A percentile compares a stretch with the other conserved stretches of the same genome.
Evolutionary conservation across 1,140 invertebrate species (phyloP).

Genomic region (Drosophila asahinai): DNA sequence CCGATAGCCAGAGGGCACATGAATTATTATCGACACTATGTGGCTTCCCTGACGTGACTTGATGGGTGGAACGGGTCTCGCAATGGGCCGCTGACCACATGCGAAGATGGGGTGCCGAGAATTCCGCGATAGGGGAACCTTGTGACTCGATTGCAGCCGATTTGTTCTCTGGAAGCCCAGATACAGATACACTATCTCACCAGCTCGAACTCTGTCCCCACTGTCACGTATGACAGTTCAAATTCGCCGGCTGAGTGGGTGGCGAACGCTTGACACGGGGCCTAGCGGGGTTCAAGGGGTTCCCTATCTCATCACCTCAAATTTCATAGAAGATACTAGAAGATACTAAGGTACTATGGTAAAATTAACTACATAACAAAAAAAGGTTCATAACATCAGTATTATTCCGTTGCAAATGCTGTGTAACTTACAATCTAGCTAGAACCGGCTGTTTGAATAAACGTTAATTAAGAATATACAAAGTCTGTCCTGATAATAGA

Average conservation of each 20-base stretch:
- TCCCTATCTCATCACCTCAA: neutral
- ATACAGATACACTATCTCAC: conserved; percentile 29
- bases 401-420: neutral
- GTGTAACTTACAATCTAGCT: neutral
- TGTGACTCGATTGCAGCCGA: conserved; percentile 48
- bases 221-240: conserved; percentile 29
- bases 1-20: conserved; percentile 45
- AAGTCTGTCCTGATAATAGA: neutral
- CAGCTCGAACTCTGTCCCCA: conserved; percentile 10
- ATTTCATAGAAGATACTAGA: no score
- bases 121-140: conserved; percentile 48
- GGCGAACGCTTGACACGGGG: conserved; percentile 3
- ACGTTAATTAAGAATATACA: neutral
- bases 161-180: conserved; percentile 35
- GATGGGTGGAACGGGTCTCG: conserved; percentile 15
- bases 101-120: conserved; percentile 28
- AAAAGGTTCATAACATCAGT: no score
- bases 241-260: conserved; percentile 7
- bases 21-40: conserved; percentile 31
- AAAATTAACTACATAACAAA: no score
- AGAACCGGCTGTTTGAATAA: neutral
- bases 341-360: no score
- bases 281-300: neutral
- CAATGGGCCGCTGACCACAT: conserved; percentile 24
- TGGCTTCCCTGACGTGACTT: conserved; percentile 43